Evolutionary conservation across 92 coral and sea anemone species (phyloP), one percentile per base, ranked within the genome.

Genomic region (Actinernus sp.): DNA sequence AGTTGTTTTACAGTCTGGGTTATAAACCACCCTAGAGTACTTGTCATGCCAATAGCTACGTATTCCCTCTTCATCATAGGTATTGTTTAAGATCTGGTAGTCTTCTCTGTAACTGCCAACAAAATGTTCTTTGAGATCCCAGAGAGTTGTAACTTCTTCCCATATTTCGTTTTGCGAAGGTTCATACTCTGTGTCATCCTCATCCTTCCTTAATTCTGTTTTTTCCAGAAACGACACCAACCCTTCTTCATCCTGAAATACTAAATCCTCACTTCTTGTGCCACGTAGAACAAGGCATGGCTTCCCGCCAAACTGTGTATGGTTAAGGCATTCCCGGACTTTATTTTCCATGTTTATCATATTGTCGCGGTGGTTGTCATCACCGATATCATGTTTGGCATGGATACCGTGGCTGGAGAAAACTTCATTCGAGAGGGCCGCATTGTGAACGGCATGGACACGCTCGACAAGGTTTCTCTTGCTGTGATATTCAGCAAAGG

Each of bases 401-500:
- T 6, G 8, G 14, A 6, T 6, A 6, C 14, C 14, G 14, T 6
- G 6, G 41, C 41, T 34, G 41, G 14, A 34, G 14, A 14, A 14
- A 34, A 6, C 41, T 6, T 34, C 8, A 6, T 14, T 34, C 14
- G 41, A 34, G 8, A 34, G 41, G 8, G 14, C 41, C 14, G 14
- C 6, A 34, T 34, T 34, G 6, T 34, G 8, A 6, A 14, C 41
- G 41, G 41, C 41, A 34, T 34, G 41, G 8, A 34, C 41, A 6
- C 6, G 41, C 41, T 34, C 41, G 14, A 34, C 41, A 14, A 34
- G 14, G 14, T 34, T 34, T 14, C 41, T 6, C 14, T 34, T 34
- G n/a, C n/a, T n/a, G n/a, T n/a, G n/a, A n/a, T n/a, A n/a, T n/a
- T 73, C 70, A 5, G 62, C 63, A 48, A 73, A 59, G 2, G 80